Evolutionary conservation across 2,888 invertebrate genomes (phyloP).

Genomic region (Lasioglossum vierecki): DNA sequence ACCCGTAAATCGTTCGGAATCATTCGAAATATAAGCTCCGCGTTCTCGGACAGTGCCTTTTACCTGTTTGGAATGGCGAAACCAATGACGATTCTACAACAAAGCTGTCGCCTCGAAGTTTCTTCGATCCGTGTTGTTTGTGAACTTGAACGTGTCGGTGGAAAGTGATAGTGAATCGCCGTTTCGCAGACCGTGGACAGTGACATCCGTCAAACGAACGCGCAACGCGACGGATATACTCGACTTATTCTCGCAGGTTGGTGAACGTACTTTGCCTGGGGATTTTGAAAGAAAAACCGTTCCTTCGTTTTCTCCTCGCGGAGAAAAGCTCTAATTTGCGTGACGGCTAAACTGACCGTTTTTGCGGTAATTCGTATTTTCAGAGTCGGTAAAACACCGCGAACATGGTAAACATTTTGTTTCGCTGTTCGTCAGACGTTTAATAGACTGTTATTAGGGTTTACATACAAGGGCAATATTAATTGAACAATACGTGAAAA

Average conservation of each 20-base stretch:
- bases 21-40: not conserved
- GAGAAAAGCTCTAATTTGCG: conserved; percentile 6
- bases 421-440: not conserved
- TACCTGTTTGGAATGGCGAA: conserved; percentile 47
- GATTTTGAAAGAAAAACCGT: not conserved
- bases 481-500: not conserved
- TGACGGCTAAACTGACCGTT: not conserved
- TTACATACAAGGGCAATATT: not conserved
- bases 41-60: conserved; percentile 49
- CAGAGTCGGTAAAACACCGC: not conserved
- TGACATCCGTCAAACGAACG: conserved; percentile 1
- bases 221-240: not conserved
- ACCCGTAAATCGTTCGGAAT: not conserved
- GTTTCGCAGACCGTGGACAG: conserved; percentile 29
- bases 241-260: not conserved
- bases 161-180: conserved; percentile 13
- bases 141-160: conserved; percentile 40
- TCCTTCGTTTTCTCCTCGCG: not conserved
- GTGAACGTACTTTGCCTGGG: not conserved
- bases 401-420: not conserved
- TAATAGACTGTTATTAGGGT: not conserved
- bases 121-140: conserved; percentile 24
- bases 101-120: conserved; percentile 5
- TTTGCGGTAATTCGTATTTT: not conserved
- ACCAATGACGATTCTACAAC: conserved; percentile 16